These are phyloP conservation scores for Ostrea edulis DNA, from an alignment of 1,140 invertebrate species.

Conservation along the genomic window DNA sequence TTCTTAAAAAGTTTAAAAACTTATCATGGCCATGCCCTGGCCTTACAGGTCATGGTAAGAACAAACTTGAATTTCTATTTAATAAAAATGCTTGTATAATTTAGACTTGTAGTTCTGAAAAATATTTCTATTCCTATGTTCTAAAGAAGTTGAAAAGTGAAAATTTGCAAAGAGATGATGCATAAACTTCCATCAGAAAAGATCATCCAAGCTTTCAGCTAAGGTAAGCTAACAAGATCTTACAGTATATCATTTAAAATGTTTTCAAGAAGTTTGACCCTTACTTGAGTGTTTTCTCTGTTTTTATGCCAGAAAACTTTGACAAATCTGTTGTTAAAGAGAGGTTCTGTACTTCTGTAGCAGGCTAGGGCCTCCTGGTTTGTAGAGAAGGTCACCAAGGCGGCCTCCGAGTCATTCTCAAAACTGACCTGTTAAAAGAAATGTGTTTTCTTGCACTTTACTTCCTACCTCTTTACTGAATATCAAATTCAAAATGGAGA, in stretches of 20 bases:
- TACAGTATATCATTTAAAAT: background rate
- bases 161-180: too few species aligned
- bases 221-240: too few species aligned
- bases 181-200: too few species aligned
- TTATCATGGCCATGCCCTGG: too few species aligned
- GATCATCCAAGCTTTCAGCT: too few species aligned
- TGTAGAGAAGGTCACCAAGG: conserved; percentile 93
- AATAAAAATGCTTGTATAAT: too few species aligned
- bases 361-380: conserved; percentile 94
- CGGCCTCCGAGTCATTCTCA: conserved; percentile 94
- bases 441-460: background rate
- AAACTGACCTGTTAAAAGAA: conserved; percentile 85
- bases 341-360: conserved; percentile 95
- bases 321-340: conserved; percentile 94
- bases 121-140: too few species aligned
- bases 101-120: too few species aligned
- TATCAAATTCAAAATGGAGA: background rate
- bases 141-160: too few species aligned
- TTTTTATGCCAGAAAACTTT: conserved; percentile 84
- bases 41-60: too few species aligned
- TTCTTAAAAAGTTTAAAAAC: too few species aligned
- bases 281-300: conserved; percentile 25
- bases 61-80: background rate
- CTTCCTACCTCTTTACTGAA: background rate
- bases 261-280: background rate